Percentiles rank a stretch among this genome's conserved stretches.
Conservation (phyloP, 2,888 invertebrate species). For the Brenthis daphne region DNA sequence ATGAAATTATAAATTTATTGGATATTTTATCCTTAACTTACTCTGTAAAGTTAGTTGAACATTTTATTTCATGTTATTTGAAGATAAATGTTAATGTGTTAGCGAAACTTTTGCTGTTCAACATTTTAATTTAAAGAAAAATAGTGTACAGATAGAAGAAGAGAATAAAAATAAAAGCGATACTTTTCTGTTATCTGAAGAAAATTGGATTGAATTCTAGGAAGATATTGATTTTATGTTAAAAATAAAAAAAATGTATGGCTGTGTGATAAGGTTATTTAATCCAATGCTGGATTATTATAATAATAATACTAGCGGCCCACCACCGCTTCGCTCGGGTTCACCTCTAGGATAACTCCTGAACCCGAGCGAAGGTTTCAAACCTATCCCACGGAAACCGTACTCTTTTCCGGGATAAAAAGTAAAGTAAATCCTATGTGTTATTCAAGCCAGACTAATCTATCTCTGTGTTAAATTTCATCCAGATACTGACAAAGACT, state of each 20-base stretch:
- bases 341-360: no score
- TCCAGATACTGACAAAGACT: not conserved
- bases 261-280: not conserved
- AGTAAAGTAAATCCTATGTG: no score
- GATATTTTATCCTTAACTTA: not conserved
- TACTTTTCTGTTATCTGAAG: conserved; percentile 1
- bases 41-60: not conserved
- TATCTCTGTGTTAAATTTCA: not conserved
- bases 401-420: no score
- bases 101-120: no score
- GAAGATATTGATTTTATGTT: not conserved
- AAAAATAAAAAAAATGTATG: not conserved
- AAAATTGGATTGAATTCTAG: conserved; percentile 2
- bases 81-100: no score
- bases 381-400: no score
- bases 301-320: no score
- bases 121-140: not conserved
- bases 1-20: no score
- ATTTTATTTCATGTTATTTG: not conserved
- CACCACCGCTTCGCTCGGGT: no score
- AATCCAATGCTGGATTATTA: not conserved
- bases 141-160: not conserved
- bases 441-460: no score
- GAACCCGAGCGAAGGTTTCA: no score
- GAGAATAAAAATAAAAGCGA: not conserved